Conservation (phyloP, 1,140 invertebrate species). For the Frieseomelitta varia region DNA sequence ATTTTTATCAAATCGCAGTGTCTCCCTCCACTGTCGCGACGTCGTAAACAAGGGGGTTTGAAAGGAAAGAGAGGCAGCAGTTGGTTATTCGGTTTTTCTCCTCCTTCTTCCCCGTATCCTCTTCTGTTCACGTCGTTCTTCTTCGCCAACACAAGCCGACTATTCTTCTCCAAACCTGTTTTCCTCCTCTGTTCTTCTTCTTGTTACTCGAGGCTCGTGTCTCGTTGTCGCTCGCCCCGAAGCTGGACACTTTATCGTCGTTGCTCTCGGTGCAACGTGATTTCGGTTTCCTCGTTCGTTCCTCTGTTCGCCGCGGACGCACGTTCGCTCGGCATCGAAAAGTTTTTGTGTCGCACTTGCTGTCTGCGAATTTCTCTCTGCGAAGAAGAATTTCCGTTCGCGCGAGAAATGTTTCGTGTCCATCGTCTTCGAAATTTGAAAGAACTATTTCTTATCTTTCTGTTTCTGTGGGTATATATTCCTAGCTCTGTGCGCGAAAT, state of each 20-base stretch:
- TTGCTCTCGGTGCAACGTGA: slow-evolving; percentile 52
- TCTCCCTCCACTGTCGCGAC: slow-evolving; percentile 7
- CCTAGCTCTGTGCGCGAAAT: neutral
- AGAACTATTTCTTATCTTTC: neutral
- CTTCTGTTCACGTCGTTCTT: slow-evolving; percentile 29
- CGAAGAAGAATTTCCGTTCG: neutral
- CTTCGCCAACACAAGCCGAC: slow-evolving; percentile 45
- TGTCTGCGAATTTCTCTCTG: neutral
- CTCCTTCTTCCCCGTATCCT: slow-evolving; percentile 22
- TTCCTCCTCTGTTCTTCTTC: slow-evolving; percentile 75
- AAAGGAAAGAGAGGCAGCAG: neutral
- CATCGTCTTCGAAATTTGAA: neutral
- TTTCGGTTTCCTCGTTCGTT: slow-evolving; percentile 1
- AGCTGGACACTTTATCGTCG: slow-evolving; percentile 74
- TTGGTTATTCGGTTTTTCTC: slow-evolving; percentile 15
- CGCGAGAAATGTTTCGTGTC: neutral
- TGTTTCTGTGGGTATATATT: neutral
- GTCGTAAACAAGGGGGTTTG: slow-evolving; percentile 12
- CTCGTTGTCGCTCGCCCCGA: slow-evolving; percentile 68
- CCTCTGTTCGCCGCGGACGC: neutral
- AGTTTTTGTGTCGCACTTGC: neutral
- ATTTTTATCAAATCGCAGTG: too few relatives aligned
- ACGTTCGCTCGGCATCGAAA: neutral
- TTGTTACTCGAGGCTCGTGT: slow-evolving; percentile 68
- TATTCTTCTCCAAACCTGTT: slow-evolving; percentile 78